Base-by-base conservation (phyloP, 2,113 vertebrate genomes). In the Rallus limicola region DNA sequence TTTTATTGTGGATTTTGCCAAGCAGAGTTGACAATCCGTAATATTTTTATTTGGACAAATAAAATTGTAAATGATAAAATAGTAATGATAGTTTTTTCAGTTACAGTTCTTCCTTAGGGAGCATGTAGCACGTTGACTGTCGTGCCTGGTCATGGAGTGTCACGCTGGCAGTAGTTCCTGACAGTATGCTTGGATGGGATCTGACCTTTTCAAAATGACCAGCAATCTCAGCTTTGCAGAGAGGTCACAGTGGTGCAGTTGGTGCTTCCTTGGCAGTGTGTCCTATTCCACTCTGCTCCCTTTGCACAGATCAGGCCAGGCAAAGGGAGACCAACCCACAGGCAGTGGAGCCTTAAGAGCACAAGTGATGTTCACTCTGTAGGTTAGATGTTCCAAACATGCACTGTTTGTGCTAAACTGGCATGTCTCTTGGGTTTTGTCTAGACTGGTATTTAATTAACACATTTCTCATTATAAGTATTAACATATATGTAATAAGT, bases 261-360 rank as follows among this genome's bases (percentile, higher is more conserved):
- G 65, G 89, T 71, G 42, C 38, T 87, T 92, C 82, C 60, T 86
- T 96, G 91, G 84, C 93, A 87, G 74, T 48, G 58, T 75, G 56
- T 89, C 56, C 83, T 84, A 33, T 84, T 50, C 58, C 42, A 8
- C 29, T 79, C 2, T 1, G 11, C 58, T 90, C 10, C 38, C 34
- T 75, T 75, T n/a, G 36, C 78, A 50, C 40, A 16, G 60, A 8
- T 38, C 56, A 48, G 64, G 16, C 50, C 26, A 50, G 64, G 86
- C 48, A 69, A 88, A 72, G 48, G 64, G 59, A 77, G 24, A 16
- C 14, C 6, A 88, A 34, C 10, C 24, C 17, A 23, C 59, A 62
- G 58, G 34, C 25, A 38, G 0, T 8, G 16, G 53, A 78, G 18
- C 68, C 42, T 88, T 33, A 20, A 21, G 31, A 70, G 26, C 3